Percentiles rank a stretch among this genome's conserved stretches.
Conservation (phyloP, 23 tunicate species). For the Halocynthia roretzi region DNA sequence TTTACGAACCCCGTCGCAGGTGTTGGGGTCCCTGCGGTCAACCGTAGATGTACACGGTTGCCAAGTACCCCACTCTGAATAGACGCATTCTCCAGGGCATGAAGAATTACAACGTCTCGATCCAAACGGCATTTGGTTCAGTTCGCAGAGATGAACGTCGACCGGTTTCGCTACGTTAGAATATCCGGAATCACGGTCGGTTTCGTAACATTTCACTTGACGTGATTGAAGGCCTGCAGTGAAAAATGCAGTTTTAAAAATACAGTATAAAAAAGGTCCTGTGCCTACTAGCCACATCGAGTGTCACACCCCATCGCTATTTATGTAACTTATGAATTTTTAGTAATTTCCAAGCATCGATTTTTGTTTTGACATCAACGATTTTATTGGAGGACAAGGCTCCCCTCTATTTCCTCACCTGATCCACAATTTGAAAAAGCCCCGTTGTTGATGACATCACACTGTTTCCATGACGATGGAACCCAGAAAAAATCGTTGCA, state of each 20-base stretch:
- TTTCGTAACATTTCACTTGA: constrained; percentile 39
- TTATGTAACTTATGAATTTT: too few species aligned
- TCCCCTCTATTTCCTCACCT: constrained; percentile 10
- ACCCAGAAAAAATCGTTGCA: constrained; percentile 52
- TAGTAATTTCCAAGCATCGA: too few species aligned
- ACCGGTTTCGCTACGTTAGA: constrained; percentile 25
- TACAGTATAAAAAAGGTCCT: neutral
- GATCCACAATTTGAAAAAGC: constrained; percentile 32
- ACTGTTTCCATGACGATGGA: constrained; percentile 30
- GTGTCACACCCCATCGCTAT: too few species aligned
- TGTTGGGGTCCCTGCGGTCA: neutral
- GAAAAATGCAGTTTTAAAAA: neutral
- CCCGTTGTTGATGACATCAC: constrained; percentile 19
- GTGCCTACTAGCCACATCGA: neutral
- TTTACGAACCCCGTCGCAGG: neutral
- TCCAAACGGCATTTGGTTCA: constrained; percentile 43
- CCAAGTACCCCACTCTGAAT: constrained; percentile 76
- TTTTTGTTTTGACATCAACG: too few species aligned
- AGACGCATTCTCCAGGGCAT: constrained; percentile 59
- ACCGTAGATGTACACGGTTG: constrained; percentile 10
- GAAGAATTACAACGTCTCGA: constrained; percentile 28
- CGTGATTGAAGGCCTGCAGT: constrained; percentile 45
- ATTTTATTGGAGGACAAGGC: too few species aligned
- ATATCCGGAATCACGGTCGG: constrained; percentile 7
- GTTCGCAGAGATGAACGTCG: constrained; percentile 42